These are phyloP conservation scores for Gymnobelideus leadbeateri DNA, from an alignment of 2,113 vertebrate genomes.

Conservation along the genomic window DNA sequence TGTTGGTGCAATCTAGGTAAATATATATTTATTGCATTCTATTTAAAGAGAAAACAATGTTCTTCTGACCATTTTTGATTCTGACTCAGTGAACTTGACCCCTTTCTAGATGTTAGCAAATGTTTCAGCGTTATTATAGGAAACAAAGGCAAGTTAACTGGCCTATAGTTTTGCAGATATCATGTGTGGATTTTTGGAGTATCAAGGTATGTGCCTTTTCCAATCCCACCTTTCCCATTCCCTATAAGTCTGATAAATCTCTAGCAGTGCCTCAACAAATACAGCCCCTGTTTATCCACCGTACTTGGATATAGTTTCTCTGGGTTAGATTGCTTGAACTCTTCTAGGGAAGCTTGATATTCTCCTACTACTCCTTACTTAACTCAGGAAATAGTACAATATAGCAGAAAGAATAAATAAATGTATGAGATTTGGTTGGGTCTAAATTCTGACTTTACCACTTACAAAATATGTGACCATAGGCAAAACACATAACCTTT, in stretches of 20 bases:
- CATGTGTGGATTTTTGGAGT: background rate
- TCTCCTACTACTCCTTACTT: background rate
- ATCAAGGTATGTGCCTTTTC: background rate
- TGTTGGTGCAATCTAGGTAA: background rate
- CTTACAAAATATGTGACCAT: background rate
- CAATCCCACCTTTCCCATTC: background rate
- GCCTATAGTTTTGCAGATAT: background rate
- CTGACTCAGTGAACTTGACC: background rate
- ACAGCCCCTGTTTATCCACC: background rate
- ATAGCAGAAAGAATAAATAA: background rate
- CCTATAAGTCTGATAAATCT: background rate
- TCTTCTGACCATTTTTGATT: background rate
- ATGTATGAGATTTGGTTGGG: background rate
- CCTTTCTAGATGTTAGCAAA: background rate
- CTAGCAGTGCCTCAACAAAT: background rate
- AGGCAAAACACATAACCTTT: no score
- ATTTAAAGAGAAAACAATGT: background rate
- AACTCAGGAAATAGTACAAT: background rate
- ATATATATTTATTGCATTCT: background rate
- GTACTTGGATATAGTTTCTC: background rate
- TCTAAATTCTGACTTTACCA: background rate
- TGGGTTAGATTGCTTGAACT: background rate
- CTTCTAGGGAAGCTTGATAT: background rate
- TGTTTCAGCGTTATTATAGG: background rate
- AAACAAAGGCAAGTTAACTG: background rate